phyloP scores from a whole-genome alignment of 2,888 invertebrate genomes.

The Protophormia terraenovae region DNA sequence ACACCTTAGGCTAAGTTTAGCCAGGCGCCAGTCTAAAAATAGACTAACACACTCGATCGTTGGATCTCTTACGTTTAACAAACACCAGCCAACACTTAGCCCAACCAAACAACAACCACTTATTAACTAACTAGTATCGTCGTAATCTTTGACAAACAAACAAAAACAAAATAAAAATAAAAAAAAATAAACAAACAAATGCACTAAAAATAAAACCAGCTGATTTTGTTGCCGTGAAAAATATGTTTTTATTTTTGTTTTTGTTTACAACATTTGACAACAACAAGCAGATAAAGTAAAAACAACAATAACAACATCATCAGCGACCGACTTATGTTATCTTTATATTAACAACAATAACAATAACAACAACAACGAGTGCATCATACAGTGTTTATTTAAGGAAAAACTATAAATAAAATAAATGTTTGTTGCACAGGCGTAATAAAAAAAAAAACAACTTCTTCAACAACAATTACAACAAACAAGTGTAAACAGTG shows the following conservation, averaged over 20 bases:
- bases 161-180: neutral
- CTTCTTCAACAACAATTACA: neutral
- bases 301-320: neutral
- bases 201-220: slow-evolving; percentile 31
- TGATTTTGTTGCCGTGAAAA: slow-evolving; percentile 41
- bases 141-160: slow-evolving; percentile 37
- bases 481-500: slow-evolving; percentile 35
- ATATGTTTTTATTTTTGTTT: slow-evolving; percentile 25
- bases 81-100: slow-evolving; percentile 16
- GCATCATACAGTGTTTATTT: slow-evolving; percentile 14
- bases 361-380: neutral
- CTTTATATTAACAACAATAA: neutral
- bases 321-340: slow-evolving; percentile 31
- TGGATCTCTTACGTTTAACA: slow-evolving; percentile 10
- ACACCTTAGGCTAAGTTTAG: slow-evolving; percentile 51
- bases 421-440: slow-evolving; percentile 61
- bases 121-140: too few species aligned
- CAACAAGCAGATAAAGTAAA: slow-evolving; percentile 9
- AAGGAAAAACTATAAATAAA: slow-evolving; percentile 54
- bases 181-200: neutral
- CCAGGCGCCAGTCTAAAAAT: slow-evolving; percentile 59
- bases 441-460: slow-evolving; percentile 29
- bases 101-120: slow-evolving; percentile 2
- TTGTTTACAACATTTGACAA: slow-evolving; percentile 35
- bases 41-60: slow-evolving; percentile 14